Evolutionary conservation across 1,140 invertebrate genomes (phyloP).

Genomic region (Pseudomyrmex concolor): DNA sequence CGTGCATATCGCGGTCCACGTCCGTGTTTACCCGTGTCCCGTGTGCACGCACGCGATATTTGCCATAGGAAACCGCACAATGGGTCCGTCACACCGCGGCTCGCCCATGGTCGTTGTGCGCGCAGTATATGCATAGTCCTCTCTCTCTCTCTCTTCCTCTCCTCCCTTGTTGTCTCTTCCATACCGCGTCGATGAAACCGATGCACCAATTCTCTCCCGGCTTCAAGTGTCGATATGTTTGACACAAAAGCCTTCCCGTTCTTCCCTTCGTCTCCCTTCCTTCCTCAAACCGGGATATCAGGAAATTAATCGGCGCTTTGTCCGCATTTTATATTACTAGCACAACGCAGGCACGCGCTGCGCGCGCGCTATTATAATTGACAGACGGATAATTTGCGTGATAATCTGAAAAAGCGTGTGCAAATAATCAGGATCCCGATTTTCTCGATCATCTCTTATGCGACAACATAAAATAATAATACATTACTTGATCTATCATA

Average conservation of each 20-base stretch:
- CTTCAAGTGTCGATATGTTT: conserved; percentile 62
- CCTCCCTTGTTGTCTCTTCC: neutral
- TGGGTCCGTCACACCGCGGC: conserved; percentile 70
- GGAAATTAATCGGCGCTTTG: conserved; percentile 58
- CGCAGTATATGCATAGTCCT: conserved; percentile 42
- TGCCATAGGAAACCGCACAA: conserved; percentile 74
- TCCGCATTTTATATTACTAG: conserved; percentile 53
- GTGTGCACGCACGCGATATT: conserved; percentile 67
- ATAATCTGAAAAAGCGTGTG: too few relatives aligned
- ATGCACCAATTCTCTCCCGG: conserved; percentile 26
- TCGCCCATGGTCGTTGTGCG: conserved; percentile 59
- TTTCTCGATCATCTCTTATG: too few relatives aligned
- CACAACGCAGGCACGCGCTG: too few relatives aligned
- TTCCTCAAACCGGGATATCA: conserved; percentile 6
- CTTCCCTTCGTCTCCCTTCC: neutral
- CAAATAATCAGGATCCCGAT: too few relatives aligned
- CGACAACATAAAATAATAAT: too few relatives aligned
- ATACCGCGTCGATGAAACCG: conserved; percentile 42
- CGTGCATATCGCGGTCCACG: too few relatives aligned
- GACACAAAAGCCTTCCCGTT: conserved; percentile 48
- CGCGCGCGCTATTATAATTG: too few relatives aligned
- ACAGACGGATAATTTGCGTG: too few relatives aligned
- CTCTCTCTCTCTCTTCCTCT: too few relatives aligned
- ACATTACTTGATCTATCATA: too few relatives aligned
- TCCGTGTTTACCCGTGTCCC: neutral